Evolutionary conservation across 2,113 vertebrate genomes (phyloP), one percentile per base, ranked within the genome.

Genomic region (Alaudala cheleensis): DNA sequence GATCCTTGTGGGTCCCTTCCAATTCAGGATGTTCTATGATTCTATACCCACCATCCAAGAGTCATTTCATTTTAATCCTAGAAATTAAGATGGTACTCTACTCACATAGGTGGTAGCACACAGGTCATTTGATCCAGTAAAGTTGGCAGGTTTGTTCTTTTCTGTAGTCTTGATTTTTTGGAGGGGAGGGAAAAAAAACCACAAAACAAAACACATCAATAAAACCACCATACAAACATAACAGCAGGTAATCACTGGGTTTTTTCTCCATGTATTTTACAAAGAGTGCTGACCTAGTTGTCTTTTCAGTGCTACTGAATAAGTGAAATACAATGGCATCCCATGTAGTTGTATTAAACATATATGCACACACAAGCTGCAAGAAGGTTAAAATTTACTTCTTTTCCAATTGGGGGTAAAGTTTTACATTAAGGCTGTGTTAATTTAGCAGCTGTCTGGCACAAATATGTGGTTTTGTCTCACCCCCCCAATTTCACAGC

Each of bases 111-210:
- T 70, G 37, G 70, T 49, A 72, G 54, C 34, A 71, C 7, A 21
- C 28, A 40, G 49, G 37, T 81, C 53, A 71, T 33, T 86, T 65
- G 80, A 53, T 80, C 40, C 86, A 66, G 83, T 88, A 19, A 61
- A 58, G 50, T 92, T 94, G 73, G 50, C 71, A 81, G 84, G 9
- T 56, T 78, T 86, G 73, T 14, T 81, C 44, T 64, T 79, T 72
- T 81, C 90, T 6, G 44, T 29, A 57, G 82, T 31, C 89, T 96
- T 81, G 42, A 71, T 83, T 92, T 92, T 47, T 82, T 40, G 25
- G 20, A 16, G 7, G 14, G 3, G 2, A 42, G 14, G 8, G 2
- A 33, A 28, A 37, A 60, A 16, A 28, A 25, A 24, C 0, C 29
- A 34, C 18, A n/a, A 69, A 53, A 39, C 20, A 20, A 17, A n/a